These are phyloP conservation scores for Ophion slaviceki DNA, from an alignment of 2,888 invertebrate genomes.

Conservation along the genomic window DNA sequence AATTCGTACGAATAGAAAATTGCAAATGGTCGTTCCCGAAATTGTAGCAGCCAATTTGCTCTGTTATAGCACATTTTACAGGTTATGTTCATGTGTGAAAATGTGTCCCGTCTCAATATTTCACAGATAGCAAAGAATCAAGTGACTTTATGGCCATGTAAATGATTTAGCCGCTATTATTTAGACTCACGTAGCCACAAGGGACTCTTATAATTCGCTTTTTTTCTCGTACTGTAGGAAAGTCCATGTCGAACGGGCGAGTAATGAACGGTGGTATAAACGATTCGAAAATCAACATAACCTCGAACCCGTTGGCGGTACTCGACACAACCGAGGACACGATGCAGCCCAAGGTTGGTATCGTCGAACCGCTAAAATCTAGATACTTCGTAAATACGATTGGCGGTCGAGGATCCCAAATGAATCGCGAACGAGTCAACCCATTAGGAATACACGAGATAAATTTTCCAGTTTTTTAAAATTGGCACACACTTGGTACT, in stretches of 20 bases:
- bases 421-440: constrained; percentile 19
- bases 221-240: constrained; percentile 72
- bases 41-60: background rate
- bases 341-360: constrained; percentile 83
- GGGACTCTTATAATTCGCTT: background rate
- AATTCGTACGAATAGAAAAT: background rate
- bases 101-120: too few relatives aligned
- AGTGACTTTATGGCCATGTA: too few relatives aligned
- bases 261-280: constrained; percentile 82
- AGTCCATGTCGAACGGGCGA: constrained; percentile 81
- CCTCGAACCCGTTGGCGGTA: constrained; percentile 90
- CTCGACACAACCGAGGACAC: constrained; percentile 87
- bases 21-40: background rate
- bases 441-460: background rate
- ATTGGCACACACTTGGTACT: too few relatives aligned
- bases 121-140: too few relatives aligned
- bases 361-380: constrained; percentile 57
- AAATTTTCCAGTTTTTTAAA: background rate
- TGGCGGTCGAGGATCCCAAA: constrained; percentile 53
- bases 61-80: too few relatives aligned
- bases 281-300: constrained; percentile 88
- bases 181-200: background rate
- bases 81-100: too few relatives aligned
- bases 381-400: constrained; percentile 50
- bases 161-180: too few relatives aligned